Percentiles rank a stretch among this genome's conserved stretches.
Evolutionary conservation across 2,113 vertebrate species (phyloP).

Genomic region (Phylloscopus whistleri): DNA sequence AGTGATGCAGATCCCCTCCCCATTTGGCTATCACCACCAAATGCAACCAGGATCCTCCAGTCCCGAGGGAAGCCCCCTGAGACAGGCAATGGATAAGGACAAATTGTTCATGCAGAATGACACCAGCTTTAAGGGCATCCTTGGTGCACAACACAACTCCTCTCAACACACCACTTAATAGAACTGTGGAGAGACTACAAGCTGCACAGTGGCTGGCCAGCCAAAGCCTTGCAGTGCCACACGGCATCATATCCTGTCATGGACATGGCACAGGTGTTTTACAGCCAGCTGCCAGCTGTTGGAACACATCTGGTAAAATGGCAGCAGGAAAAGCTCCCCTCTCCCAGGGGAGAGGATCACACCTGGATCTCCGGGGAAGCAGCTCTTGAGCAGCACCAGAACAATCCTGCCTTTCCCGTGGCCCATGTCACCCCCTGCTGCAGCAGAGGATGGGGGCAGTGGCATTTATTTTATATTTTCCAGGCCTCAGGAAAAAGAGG

Average conservation of each 20-base stretch:
- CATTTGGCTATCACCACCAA: background rate
- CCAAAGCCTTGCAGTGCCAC: background rate
- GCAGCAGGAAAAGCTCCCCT: background rate
- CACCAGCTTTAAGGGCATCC: background rate
- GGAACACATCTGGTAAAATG: background rate
- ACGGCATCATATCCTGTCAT: accelerated
- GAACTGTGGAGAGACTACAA: background rate
- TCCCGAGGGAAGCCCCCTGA: accelerated
- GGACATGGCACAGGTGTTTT: accelerated
- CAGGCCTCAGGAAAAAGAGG: slow-evolving; percentile 30
- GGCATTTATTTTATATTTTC: background rate
- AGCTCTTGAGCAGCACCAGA: background rate
- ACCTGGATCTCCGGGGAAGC: background rate
- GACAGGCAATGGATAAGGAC: background rate
- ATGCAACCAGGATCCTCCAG: background rate
- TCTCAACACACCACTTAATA: background rate
- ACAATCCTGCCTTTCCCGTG: background rate
- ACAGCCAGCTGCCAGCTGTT: background rate
- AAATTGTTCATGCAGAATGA: background rate
- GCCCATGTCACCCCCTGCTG: accelerated
- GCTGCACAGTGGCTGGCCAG: accelerated
- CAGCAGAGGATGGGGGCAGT: background rate
- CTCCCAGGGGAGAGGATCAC: background rate
- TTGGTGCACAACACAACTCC: background rate
- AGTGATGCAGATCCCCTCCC: background rate